phyloP scores from a whole-genome alignment of 2,797 vertebrate genomes.

The Pseudotriccus pelzelni region DNA sequence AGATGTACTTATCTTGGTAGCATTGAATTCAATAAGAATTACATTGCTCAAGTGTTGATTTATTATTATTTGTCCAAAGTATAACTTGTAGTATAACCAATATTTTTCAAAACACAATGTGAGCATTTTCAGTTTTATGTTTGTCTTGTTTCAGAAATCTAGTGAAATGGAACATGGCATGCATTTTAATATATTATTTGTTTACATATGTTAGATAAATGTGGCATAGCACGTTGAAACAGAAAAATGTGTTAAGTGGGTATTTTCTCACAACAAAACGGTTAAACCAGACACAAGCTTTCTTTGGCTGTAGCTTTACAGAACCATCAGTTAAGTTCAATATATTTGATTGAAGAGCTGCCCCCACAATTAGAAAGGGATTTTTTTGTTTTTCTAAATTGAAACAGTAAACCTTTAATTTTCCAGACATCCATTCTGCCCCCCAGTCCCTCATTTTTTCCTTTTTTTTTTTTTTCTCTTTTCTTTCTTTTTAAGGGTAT shows the following conservation, averaged over 20 bases:
- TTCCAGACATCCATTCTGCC: background rate
- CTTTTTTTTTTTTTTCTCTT: fast-evolving
- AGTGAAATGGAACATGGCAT: background rate
- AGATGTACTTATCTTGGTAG: background rate
- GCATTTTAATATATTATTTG: constrained; percentile 3
- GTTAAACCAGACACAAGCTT: background rate
- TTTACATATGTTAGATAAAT: constrained; percentile 28
- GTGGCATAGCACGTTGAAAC: background rate
- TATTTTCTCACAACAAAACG: constrained; percentile 33
- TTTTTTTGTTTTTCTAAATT: background rate
- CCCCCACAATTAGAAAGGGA: background rate
- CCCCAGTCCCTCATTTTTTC: too few species aligned
- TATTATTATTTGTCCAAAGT: constrained; percentile 13
- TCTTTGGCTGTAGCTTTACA: background rate
- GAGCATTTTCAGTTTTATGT: background rate
- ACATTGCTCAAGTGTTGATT: background rate
- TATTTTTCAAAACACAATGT: background rate
- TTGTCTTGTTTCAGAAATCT: background rate
- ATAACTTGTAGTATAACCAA: background rate
- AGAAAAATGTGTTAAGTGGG: constrained; percentile 18
- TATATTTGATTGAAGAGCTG: background rate
- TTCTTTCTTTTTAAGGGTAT: background rate
- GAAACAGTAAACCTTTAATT: background rate
- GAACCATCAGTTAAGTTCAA: background rate
- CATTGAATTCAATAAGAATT: background rate